A percentile compares a stretch with the other conserved stretches of the same genome.
These are phyloP conservation scores for Eilema sororculum DNA, from an alignment of 2,888 invertebrate species.

Conservation along the genomic window DNA sequence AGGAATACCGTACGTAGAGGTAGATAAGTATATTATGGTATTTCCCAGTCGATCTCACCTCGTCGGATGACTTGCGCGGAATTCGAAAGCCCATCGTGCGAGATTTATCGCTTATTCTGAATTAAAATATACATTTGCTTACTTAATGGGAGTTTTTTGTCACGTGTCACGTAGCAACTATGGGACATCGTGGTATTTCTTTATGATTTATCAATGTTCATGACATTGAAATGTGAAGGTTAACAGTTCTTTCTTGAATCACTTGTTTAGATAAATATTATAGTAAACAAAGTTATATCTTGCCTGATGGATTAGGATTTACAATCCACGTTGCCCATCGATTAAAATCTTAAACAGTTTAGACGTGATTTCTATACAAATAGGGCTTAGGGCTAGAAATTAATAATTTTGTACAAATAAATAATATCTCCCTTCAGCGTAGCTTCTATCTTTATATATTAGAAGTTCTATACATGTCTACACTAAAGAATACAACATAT, in stretches of 20 bases:
- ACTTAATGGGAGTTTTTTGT: slow-evolving; percentile 83
- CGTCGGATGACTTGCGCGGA: slow-evolving; percentile 84
- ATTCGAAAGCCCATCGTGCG: slow-evolving; percentile 86
- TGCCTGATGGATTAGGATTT: slow-evolving; percentile 50
- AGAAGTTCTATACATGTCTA: too few species aligned
- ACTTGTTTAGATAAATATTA: background rate
- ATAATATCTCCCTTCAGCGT: too few species aligned
- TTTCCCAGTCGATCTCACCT: slow-evolving; percentile 86
- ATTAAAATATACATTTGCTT: slow-evolving; percentile 86
- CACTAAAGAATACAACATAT: too few species aligned
- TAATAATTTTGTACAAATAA: too few species aligned
- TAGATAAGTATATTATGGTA: slow-evolving; percentile 75
- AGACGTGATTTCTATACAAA: too few species aligned
- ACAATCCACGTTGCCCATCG: background rate
- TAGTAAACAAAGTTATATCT: slow-evolving; percentile 68
- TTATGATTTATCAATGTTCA: slow-evolving; percentile 75
- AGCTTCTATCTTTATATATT: too few species aligned
- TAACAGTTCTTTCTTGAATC: slow-evolving; percentile 51
- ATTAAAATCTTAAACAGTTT: background rate
- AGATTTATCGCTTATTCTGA: slow-evolving; percentile 86
- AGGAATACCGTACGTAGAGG: slow-evolving; percentile 63
- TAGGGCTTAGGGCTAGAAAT: too few species aligned
- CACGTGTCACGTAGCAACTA: slow-evolving; percentile 78
- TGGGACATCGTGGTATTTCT: slow-evolving; percentile 65
- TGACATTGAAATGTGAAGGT: slow-evolving; percentile 57